phyloP scores from a whole-genome alignment of 37 sponge, comb jelly and placozoan species.

The Halichondria panicea region DNA sequence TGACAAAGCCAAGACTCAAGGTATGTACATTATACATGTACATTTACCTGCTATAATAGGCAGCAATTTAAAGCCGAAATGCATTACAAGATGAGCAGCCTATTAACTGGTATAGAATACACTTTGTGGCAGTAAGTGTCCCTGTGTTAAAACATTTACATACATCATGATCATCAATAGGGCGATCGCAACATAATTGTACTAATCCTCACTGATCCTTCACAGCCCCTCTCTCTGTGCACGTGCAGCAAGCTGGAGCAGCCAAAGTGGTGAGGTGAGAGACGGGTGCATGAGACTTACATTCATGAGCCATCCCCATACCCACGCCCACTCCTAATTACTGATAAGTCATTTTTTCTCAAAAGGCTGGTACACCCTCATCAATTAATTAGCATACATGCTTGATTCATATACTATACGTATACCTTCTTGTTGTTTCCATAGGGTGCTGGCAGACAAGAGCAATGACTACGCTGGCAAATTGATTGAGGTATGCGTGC shows the following conservation, averaged over 20 bases:
- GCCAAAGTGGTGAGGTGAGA: conserved; percentile 58
- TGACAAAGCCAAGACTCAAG: no score
- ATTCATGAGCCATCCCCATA: neutral
- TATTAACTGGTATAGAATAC: no score
- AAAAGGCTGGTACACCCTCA: neutral
- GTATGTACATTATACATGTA: no score
- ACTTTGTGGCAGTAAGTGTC: no score
- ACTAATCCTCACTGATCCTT: no score
- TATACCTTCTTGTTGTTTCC: neutral
- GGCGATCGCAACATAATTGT: no score
- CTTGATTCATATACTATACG: neutral
- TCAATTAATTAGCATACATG: neutral
- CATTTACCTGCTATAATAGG: no score
- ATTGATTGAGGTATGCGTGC: conserved; percentile 11
- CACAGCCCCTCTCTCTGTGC: conserved; percentile 67
- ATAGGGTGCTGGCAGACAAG: neutral
- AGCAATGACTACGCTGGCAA: neutral
- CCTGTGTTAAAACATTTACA: no score
- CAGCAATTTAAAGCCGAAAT: no score
- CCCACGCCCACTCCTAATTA: neutral
- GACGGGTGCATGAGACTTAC: neutral
- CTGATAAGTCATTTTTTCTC: neutral
- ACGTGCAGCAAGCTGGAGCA: conserved; percentile 82
- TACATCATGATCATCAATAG: no score
- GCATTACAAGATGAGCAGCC: no score